phyloP scores from a whole-genome alignment of 2,113 vertebrate species.

The Paramormyrops kingsleyae region DNA sequence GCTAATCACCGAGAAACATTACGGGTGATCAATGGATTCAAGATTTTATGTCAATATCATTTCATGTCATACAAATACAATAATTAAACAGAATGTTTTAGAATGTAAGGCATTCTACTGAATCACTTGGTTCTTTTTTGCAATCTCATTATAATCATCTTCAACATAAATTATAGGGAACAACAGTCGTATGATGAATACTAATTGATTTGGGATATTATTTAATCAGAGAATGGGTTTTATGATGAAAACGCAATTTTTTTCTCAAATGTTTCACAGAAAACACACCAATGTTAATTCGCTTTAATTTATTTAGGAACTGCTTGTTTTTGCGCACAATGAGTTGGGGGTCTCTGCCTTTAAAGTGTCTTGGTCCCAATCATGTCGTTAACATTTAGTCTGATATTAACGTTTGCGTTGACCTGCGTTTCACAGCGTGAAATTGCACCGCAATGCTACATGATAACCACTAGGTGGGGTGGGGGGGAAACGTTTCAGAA shows the following conservation, averaged over 20 bases:
- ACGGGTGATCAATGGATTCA: background rate
- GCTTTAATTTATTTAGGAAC: conserved; percentile 7
- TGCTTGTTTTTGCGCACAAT: conserved; percentile 1
- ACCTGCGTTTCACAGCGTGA: background rate
- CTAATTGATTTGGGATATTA: background rate
- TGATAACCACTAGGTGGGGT: background rate
- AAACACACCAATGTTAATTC: background rate
- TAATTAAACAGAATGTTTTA: background rate
- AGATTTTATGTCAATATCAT: background rate
- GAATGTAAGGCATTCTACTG: background rate
- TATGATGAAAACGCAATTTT: background rate
- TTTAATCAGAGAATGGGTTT: background rate
- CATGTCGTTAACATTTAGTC: background rate
- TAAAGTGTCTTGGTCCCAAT: conserved; percentile 7
- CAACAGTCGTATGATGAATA: background rate
- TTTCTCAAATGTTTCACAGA: background rate
- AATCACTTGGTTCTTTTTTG: background rate
- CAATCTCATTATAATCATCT: background rate
- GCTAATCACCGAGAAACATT: background rate
- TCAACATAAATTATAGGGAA: background rate
- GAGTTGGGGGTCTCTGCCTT: background rate
- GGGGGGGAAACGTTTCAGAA: background rate
- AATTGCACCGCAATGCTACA: background rate
- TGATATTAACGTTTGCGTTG: background rate
- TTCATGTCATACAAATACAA: background rate